These are phyloP conservation scores for Lepidocolaptes lacrymiger DNA, from an alignment of 2,797 vertebrate species.

Conservation along the genomic window DNA sequence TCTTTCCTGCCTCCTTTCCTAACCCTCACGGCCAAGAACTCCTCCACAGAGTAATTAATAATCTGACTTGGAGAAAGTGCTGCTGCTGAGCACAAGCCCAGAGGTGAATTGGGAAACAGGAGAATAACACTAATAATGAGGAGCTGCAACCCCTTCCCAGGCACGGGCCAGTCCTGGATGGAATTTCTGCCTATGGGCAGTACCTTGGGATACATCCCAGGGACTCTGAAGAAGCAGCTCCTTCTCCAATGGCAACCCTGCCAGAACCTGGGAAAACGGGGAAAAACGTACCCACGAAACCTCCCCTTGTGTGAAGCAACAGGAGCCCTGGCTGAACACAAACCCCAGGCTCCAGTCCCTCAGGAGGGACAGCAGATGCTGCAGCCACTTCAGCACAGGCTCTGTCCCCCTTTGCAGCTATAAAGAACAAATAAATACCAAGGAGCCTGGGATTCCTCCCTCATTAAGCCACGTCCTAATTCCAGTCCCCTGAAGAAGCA, in stretches of 20 bases:
- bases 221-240: background rate
- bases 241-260: background rate
- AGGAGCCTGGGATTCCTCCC: background rate
- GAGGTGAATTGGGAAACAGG: background rate
- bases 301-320: background rate
- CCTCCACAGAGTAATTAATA: background rate
- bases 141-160: background rate
- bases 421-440: background rate
- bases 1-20: background rate
- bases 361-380: background rate
- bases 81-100: background rate
- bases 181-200: background rate
- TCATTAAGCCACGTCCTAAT: background rate
- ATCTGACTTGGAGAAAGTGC: background rate
- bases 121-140: fast-evolving
- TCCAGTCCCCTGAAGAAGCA: background rate
- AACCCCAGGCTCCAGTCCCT: background rate
- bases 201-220: too few relatives aligned
- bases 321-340: background rate
- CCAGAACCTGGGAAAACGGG: background rate
- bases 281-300: background rate
- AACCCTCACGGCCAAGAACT: background rate
- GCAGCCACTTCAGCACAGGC: background rate
- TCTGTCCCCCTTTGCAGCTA: background rate
- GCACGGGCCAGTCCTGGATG: background rate